A percentile compares a stretch with the other conserved stretches of the same genome.
These are phyloP conservation scores for Antechinus flavipes DNA, from an alignment of 2,113 vertebrate genomes.

Conservation along the genomic window DNA sequence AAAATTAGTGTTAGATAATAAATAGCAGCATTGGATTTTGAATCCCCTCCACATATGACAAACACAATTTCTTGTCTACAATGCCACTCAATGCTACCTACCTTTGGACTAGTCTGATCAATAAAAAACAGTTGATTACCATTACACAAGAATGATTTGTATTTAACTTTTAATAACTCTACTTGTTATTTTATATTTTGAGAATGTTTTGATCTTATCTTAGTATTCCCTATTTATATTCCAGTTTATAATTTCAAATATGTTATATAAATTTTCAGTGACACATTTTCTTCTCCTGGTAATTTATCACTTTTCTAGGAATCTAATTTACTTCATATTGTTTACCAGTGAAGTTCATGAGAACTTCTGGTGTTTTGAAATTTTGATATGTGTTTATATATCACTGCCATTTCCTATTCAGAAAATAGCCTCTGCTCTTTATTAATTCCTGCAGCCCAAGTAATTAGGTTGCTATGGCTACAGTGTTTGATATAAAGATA, in stretches of 20 bases:
- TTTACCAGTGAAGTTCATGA: not conserved
- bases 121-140: not conserved
- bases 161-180: not conserved
- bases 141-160: not conserved
- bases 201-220: not conserved
- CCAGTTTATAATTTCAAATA: not conserved
- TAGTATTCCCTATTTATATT: not conserved
- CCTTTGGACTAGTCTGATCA: not conserved
- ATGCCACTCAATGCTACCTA: not conserved
- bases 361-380: rapidly evolving
- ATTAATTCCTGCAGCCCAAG: not conserved
- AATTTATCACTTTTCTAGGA: not conserved
- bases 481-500: slow-evolving; percentile 43
- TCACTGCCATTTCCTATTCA: slow-evolving; percentile 42
- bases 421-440: slow-evolving; percentile 26
- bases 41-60: not conserved
- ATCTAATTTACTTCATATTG: not conserved
- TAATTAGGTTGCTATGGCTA: slow-evolving; percentile 12
- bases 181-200: not conserved
- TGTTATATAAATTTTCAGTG: not conserved
- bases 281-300: not conserved
- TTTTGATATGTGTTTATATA: not conserved
- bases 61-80: not conserved
- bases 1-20: not conserved
- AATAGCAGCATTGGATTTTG: not conserved